Evolutionary conservation across 2,797 vertebrate genomes (phyloP).

Genomic region (Poecilia wingei): DNA sequence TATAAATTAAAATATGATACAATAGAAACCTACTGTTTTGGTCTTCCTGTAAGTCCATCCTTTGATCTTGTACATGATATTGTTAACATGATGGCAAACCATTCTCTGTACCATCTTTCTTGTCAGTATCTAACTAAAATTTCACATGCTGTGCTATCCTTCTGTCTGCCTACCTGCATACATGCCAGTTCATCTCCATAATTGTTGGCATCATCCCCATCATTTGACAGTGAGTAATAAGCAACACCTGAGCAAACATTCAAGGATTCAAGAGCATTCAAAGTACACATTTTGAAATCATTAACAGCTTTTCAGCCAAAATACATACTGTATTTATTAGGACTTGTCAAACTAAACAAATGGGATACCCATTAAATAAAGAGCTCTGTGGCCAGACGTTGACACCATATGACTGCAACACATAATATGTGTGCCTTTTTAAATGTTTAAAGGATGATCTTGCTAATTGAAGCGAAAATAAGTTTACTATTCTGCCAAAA

Average conservation of each 20-base stretch:
- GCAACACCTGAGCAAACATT: conserved; percentile 49
- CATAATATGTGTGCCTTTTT: conserved; percentile 24
- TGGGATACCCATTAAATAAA: conserved; percentile 38
- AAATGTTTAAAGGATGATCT: conserved; percentile 2
- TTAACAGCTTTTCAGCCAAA: conserved; percentile 56
- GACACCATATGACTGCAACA: conserved; percentile 43
- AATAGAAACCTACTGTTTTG: not conserved
- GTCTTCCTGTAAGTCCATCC: conserved; percentile 6
- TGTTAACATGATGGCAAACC: not conserved
- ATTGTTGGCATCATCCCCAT: conserved; percentile 39
- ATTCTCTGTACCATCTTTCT: conserved; percentile 8
- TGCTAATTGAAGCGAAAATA: conserved; percentile 10
- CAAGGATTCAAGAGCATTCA: conserved; percentile 16
- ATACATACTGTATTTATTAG: conserved; percentile 51
- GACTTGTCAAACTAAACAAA: conserved; percentile 52
- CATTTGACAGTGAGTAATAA: conserved; percentile 61
- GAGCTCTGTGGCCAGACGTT: conserved; percentile 36
- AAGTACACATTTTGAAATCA: conserved; percentile 59
- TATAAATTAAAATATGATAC: not conserved
- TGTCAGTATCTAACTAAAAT: conserved; percentile 40
- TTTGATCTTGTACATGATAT: not conserved
- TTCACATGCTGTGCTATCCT: conserved; percentile 28
- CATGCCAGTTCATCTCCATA: conserved; percentile 44
- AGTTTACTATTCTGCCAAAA: not conserved
- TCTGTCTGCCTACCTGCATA: conserved; percentile 37